Evolutionary conservation across 2,888 invertebrate genomes (phyloP).

Genomic region (Drosophila longiperda): DNA sequence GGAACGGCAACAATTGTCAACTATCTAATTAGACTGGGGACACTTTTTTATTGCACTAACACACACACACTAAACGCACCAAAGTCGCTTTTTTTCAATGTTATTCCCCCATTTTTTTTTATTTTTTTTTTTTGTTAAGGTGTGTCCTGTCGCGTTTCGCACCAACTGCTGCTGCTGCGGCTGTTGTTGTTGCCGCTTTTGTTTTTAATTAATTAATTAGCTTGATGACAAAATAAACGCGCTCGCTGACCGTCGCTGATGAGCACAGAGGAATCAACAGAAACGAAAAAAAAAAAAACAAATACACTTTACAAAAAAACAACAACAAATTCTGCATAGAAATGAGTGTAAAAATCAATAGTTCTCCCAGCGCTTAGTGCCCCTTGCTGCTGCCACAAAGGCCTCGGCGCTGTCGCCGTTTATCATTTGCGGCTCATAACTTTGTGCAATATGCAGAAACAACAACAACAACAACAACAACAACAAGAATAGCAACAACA

Average conservation of each 20-base stretch:
- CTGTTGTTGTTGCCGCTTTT: conserved; percentile 38
- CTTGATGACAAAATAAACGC: conserved; percentile 80
- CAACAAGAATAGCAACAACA: background rate
- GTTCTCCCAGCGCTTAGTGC: background rate
- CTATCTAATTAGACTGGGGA: conserved; percentile 79
- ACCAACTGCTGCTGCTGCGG: conserved; percentile 55
- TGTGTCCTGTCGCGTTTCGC: conserved; percentile 70
- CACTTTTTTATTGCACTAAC: conserved; percentile 72
- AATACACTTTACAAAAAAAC: conserved; percentile 16
- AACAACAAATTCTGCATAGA: conserved; percentile 16
- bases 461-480: conserved; percentile 15
- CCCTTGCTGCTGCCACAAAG: conserved; percentile 1
- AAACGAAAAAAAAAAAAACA: conserved; percentile 9
- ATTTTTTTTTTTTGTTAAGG: conserved; percentile 53
- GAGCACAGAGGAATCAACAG: conserved; percentile 52
- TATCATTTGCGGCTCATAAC: conserved; percentile 81
- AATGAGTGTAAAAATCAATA: conserved; percentile 66
- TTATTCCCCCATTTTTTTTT: conserved; percentile 13
- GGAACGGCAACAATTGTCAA: conserved; percentile 53
- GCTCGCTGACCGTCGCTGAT: conserved; percentile 49
- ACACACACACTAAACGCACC: conserved; percentile 41
- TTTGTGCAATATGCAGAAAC: conserved; percentile 79
- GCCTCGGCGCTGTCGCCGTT: conserved; percentile 52
- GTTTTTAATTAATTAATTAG: conserved; percentile 79
- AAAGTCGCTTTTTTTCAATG: conserved; percentile 16